Conservation (phyloP, 2,113 vertebrate species). For the Epinephelus fuscoguttatus region DNA sequence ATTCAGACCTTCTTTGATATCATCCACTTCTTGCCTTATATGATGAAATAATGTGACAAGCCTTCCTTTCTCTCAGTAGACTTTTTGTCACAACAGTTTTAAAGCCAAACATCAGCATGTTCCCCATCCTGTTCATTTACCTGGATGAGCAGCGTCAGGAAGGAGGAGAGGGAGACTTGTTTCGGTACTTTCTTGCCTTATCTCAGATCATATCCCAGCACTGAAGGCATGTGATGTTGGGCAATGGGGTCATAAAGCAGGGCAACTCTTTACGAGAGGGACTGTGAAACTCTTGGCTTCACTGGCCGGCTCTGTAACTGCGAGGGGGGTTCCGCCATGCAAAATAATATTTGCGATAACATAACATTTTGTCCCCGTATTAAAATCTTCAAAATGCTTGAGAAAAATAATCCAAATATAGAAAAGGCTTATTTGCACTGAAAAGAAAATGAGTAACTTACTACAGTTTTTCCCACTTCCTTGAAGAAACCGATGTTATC, state of each 20-base stretch:
- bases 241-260: constrained; percentile 82
- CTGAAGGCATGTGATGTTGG: constrained; percentile 85
- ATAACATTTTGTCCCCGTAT: not conserved
- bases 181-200: constrained; percentile 78
- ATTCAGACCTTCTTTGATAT: constrained; percentile 67
- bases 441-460: no score
- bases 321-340: constrained; percentile 31
- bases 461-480: not conserved
- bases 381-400: not conserved
- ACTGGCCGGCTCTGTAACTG: constrained; percentile 41
- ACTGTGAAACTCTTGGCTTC: constrained; percentile 66
- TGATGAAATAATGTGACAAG: not conserved
- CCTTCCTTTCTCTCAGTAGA: not conserved
- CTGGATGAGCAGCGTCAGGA: constrained; percentile 27
- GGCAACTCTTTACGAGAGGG: constrained; percentile 77
- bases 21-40: not conserved
- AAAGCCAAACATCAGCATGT: not conserved
- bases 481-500: not conserved
- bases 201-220: constrained; percentile 82
- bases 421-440: no score
- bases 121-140: constrained; percentile 1
- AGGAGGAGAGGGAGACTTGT: constrained; percentile 57
- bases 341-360: not conserved
- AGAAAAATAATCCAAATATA: not conserved
- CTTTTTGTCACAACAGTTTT: not conserved